Evolutionary conservation across 2,888 invertebrate species (phyloP), one percentile per base, ranked within the genome.

Genomic region (Loripinus fragilis): DNA sequence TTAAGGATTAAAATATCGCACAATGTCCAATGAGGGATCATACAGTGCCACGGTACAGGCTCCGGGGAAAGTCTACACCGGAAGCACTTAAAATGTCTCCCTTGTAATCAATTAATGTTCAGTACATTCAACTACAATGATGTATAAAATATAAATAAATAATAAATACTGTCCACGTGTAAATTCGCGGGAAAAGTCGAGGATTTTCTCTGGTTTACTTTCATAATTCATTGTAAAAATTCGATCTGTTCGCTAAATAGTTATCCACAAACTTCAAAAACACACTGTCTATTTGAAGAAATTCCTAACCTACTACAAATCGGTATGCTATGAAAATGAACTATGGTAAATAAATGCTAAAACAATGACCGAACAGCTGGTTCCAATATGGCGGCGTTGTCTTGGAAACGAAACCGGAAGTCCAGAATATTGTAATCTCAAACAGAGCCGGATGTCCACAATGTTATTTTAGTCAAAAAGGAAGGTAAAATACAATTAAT

Each of bases 1-100:
- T n/a, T n/a, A 60, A 60, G 33, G 33, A 33, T 60, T 52, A 8
- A 48, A 25, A 52, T 8, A 60, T 60, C 60, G 60, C 33, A 60
- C 30, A 60, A 67, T 33, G 78, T 85, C 82, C 85, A 85, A 85
- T 85, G 85, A 82, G 85, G 85, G 85, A 80, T 85, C 82, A 85
- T 85, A 55, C 55, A 52, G 33, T 70, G 50, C 70, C 33, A 20
- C 45, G 45, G 20, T 66, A 65, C 48, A 10, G 48, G 74, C 71
- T 76, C 71, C 75, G 71, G 75, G 75, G 75, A 65, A 64, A 71
- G 64, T 50, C 48, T 42, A 41, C 55, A 71, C 64, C 71, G 42
- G 23, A 67, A 67, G 28, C 67, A 67, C 35, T 28, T 17, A 65
- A 42, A 67, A 67, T 67, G 67, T 42, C 41, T 67, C 41, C 45